Percentiles rank a stretch among this genome's conserved stretches.
Evolutionary conservation across 2,888 invertebrate species (phyloP).

Genomic region (Coelogynopora nodosa): DNA sequence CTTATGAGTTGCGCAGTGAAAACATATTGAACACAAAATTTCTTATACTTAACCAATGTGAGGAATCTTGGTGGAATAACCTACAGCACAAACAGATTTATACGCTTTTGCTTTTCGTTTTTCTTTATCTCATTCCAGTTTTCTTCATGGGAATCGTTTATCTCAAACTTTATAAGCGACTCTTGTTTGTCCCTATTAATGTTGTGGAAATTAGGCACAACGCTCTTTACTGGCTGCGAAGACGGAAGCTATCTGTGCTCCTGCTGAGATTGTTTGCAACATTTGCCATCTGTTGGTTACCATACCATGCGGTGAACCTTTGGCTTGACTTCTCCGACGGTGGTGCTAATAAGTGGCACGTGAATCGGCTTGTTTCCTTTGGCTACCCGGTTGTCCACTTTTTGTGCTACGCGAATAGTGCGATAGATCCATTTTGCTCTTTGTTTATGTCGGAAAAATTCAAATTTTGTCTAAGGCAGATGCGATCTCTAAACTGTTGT

Average conservation of each 20-base stretch:
- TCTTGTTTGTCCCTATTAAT: background rate
- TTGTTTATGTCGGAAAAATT: constrained; percentile 36
- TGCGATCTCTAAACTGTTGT: too few relatives aligned
- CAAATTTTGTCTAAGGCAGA: constrained; percentile 15
- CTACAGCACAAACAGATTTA: background rate
- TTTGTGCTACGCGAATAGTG: constrained; percentile 31
- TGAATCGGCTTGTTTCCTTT: background rate
- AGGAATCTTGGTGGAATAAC: background rate
- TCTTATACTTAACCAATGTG: background rate
- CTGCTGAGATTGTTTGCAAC: background rate
- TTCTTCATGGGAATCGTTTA: background rate
- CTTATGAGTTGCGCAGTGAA: background rate
- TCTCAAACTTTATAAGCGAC: background rate
- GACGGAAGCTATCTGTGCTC: background rate
- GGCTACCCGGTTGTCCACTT: constrained; percentile 33
- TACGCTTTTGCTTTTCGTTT: background rate
- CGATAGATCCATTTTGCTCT: constrained; percentile 39
- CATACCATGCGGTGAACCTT: background rate
- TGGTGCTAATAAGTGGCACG: background rate
- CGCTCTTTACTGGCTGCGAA: too few relatives aligned
- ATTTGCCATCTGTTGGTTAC: background rate
- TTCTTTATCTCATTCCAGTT: background rate
- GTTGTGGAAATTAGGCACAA: background rate
- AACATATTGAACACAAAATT: background rate
- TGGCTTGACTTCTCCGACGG: background rate